Percentiles rank a stretch among this genome's conserved stretches.
phyloP scores from a whole-genome alignment of 2,113 vertebrate genomes.

The Leiothrix lutea region DNA sequence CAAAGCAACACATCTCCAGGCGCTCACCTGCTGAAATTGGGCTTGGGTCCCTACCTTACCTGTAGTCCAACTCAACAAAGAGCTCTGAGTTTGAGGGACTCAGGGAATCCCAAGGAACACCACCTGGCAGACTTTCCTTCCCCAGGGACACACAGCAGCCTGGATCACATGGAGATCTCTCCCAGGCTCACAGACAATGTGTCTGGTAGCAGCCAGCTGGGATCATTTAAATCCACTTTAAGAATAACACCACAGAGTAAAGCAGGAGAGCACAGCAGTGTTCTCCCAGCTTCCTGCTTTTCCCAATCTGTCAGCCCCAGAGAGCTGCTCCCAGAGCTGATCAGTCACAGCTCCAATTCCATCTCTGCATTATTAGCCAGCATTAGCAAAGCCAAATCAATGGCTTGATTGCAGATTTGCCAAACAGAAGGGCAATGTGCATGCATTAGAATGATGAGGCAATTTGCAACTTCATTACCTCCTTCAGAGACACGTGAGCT shows the following conservation, averaged over 20 bases:
- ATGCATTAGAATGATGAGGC: slow-evolving; percentile 34
- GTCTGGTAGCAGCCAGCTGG: background rate
- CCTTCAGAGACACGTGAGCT: background rate
- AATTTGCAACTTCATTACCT: slow-evolving; percentile 30
- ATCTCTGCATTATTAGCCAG: background rate
- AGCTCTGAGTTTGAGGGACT: background rate
- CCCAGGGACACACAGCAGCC: background rate
- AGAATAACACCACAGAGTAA: background rate
- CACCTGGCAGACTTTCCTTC: background rate
- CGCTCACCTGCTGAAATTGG: background rate
- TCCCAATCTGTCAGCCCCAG: background rate
- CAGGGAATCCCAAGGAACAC: background rate
- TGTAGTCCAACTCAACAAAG: background rate
- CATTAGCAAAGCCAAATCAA: slow-evolving; percentile 18
- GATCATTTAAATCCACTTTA: background rate
- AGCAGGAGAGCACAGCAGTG: background rate
- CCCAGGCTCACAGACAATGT: accelerated
- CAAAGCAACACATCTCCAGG: background rate
- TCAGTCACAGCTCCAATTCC: background rate
- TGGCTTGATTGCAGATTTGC: slow-evolving; percentile 34
- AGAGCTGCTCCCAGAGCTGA: background rate
- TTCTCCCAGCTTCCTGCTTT: background rate
- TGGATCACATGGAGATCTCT: background rate
- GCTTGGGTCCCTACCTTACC: accelerated
- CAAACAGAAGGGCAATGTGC: slow-evolving; percentile 3